Percentiles rank a stretch among this genome's conserved stretches.
These are phyloP conservation scores for Temnothorax curvispinosus DNA, from an alignment of 1,140 invertebrate species.

Conservation along the genomic window DNA sequence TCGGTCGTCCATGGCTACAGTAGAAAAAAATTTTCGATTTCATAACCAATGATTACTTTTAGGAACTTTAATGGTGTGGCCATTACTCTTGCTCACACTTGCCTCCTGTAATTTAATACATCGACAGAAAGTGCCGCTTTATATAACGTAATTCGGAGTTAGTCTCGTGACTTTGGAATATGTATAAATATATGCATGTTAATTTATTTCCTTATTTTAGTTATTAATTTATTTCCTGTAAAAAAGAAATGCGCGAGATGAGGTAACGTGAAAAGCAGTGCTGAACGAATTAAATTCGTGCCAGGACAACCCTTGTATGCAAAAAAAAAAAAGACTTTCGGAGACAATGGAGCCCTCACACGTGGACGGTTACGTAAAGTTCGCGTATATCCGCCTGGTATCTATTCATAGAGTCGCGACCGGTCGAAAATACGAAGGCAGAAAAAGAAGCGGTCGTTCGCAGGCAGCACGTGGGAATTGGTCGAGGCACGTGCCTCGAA, in stretches of 20 bases:
- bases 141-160: not conserved
- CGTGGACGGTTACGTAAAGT: conserved; percentile 47
- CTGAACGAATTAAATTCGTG: conserved; percentile 1
- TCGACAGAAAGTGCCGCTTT: conserved; percentile 21
- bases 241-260: not conserved
- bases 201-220: not conserved
- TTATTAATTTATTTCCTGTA: conserved; percentile 1
- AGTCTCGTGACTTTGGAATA: not conserved
- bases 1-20: not conserved
- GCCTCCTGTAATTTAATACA: conserved; percentile 29
- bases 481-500: conserved; percentile 75
- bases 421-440: conserved; percentile 13
- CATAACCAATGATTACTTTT: conserved; percentile 20
- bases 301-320: not conserved
- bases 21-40: conserved; percentile 30
- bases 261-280: not conserved
- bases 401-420: conserved; percentile 7
- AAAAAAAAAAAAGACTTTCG: conserved; percentile 17
- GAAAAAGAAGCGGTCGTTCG: conserved; percentile 25
- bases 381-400: not conserved
- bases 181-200: not conserved
- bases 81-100: conserved; percentile 38
- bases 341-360: conserved; percentile 50
- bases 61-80: not conserved
- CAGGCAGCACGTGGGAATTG: conserved; percentile 40